Base-by-base conservation (phyloP, 2,888 invertebrate genomes). In the Ennomos fuscantarius region DNA sequence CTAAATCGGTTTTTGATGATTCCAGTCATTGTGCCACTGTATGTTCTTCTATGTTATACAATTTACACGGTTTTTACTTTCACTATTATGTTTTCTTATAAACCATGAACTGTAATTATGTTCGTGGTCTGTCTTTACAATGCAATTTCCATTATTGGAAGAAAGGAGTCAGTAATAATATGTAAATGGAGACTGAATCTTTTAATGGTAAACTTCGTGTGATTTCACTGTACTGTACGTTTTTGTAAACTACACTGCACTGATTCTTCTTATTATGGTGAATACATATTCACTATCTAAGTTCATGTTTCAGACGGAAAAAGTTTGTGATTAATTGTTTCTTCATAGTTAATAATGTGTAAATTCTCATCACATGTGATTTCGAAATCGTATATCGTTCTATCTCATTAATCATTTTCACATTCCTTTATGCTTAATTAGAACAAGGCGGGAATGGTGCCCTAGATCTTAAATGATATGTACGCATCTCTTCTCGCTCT, bases 401-500 rank as follows among this genome's bases (percentile, higher is more conserved):
- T 62, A 66, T 62, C 58, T 74, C 70, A 81, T 81, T 72, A 74
- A 78, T 81, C 73, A 74, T 74, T 69, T 69, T 63, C 70, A 76
- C 73, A 81, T 82, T 81, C 79, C 71, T 66, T 60, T 70, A 60
- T 70, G 60, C 71, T 75, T 83, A 87, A 88, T 87, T 85, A 85
- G 78, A 78, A 83, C 76, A 80, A 81, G 77, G 72, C 82, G 79
- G 82, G 85, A 84, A 83, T 84, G 77, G 72, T 83, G 88, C 78
- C 83, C 88, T 85, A 89, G 84, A 87, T 90, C 79, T 82, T 79
- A 82, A 85, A 86, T 82, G 84, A 79, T 83, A 80, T 84, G 86
- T 84, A 86, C 80, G 74, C 84, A 84, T 85, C 81, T 84, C 84
- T 87, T 82, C 82, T 86, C 86, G 88, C 87, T 89, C 88, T 87